Evolutionary conservation across 2,888 invertebrate species (phyloP).

Genomic region (Leptura quadrifasciata): DNA sequence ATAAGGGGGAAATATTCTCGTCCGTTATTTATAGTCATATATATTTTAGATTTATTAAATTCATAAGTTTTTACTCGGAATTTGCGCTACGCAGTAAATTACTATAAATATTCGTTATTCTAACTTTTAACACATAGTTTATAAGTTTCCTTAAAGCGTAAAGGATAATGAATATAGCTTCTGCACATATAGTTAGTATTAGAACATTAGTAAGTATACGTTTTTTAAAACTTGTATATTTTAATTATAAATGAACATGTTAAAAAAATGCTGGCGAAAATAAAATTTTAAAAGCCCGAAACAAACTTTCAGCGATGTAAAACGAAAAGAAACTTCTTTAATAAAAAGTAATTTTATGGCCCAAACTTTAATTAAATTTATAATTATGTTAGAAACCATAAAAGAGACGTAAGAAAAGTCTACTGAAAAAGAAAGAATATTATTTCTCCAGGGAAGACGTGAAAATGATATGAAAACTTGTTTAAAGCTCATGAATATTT

Average conservation of each 20-base stretch:
- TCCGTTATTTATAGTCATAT: not conserved
- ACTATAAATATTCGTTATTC: not conserved
- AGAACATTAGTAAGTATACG: not conserved
- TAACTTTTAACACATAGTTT: not conserved
- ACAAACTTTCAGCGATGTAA: not conserved
- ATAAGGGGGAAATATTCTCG: not conserved
- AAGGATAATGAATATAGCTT: not conserved
- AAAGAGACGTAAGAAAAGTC: conserved; percentile 45
- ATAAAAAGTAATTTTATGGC: conserved; percentile 33
- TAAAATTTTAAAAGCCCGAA: not conserved
- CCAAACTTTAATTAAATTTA: conserved; percentile 49
- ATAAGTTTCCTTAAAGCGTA: not conserved
- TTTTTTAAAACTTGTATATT: not conserved
- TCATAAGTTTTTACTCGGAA: not conserved
- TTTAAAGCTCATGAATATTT: conserved; percentile 63
- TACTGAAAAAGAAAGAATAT: conserved; percentile 51
- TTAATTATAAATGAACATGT: not conserved
- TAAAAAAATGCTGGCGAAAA: not conserved
- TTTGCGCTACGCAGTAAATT: not conserved
- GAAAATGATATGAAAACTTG: conserved; percentile 67
- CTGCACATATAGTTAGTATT: not conserved
- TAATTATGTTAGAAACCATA: conserved; percentile 60
- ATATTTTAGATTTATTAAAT: not conserved
- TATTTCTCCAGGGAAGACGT: conserved; percentile 62
- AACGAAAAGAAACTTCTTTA: conserved; percentile 25